Evolutionary conservation across 2,113 vertebrate genomes (phyloP).

Genomic region (Centropus bengalensis): DNA sequence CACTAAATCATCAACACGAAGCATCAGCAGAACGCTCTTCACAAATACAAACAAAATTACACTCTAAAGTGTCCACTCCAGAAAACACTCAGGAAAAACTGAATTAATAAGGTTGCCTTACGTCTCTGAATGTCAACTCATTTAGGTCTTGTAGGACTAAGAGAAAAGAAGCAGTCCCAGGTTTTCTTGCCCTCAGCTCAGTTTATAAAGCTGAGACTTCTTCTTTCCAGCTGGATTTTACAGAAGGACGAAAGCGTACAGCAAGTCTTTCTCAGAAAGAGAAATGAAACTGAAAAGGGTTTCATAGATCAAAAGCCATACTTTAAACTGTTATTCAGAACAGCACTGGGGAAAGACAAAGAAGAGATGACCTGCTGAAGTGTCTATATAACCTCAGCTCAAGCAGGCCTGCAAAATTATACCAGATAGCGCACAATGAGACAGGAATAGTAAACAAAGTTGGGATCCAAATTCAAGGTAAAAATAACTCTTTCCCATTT

Average conservation of each 20-base stretch:
- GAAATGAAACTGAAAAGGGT: background rate
- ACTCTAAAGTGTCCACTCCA: background rate
- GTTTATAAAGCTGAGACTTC: background rate
- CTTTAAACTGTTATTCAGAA: background rate
- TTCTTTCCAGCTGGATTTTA: background rate
- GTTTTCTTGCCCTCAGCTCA: background rate
- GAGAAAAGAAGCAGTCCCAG: background rate
- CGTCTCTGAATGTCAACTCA: background rate
- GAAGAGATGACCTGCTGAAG: background rate
- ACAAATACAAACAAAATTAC: slow-evolving; percentile 26
- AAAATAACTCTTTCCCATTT: background rate
- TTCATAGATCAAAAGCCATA: background rate
- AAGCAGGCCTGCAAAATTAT: background rate
- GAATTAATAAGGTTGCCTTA: slow-evolving; percentile 6
- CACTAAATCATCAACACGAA: slow-evolving; percentile 36
- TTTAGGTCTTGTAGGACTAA: background rate
- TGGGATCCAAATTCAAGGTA: background rate
- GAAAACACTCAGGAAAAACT: background rate
- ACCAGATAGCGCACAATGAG: background rate
- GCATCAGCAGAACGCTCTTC: slow-evolving; percentile 7
- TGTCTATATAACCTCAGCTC: background rate
- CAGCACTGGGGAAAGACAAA: background rate
- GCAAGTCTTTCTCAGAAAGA: background rate
- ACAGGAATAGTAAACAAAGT: background rate
- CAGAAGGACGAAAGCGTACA: background rate